phyloP scores from a whole-genome alignment of 2,113 vertebrate species.

The Vanacampus margaritifer region DNA sequence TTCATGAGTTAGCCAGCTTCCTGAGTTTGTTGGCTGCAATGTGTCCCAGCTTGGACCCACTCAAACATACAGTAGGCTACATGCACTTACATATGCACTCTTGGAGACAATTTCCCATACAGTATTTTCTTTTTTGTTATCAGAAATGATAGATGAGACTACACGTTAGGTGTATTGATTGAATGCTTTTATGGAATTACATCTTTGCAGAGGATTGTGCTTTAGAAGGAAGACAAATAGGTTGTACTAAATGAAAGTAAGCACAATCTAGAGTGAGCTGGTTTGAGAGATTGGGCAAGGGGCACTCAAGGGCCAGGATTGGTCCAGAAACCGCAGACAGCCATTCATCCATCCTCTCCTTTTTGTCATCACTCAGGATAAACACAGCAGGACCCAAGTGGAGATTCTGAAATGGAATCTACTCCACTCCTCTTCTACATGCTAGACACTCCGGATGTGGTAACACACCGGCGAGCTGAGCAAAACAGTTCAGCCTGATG shows the following conservation, averaged over 20 bases:
- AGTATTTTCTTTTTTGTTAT: slow-evolving; percentile 42
- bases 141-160: slow-evolving; percentile 75
- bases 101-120: slow-evolving; percentile 34
- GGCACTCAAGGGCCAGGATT: slow-evolving; percentile 48
- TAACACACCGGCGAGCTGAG: slow-evolving; percentile 34
- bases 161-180: slow-evolving; percentile 74
- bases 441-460: slow-evolving; percentile 25
- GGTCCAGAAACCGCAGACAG: slow-evolving; percentile 46
- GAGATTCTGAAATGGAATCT: slow-evolving; percentile 56
- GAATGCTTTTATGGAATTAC: slow-evolving; percentile 80
- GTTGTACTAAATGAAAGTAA: slow-evolving; percentile 69
- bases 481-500: slow-evolving; percentile 49
- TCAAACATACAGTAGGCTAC: background rate
- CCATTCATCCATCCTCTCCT: slow-evolving; percentile 51
- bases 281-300: slow-evolving; percentile 51
- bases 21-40: slow-evolving; percentile 30
- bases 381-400: slow-evolving; percentile 38
- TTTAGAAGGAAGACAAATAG: slow-evolving; percentile 74
- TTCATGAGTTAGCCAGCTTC: slow-evolving; percentile 16
- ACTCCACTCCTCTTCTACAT: slow-evolving; percentile 29
- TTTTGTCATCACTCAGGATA: slow-evolving; percentile 44
- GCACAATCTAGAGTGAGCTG: slow-evolving; percentile 59
- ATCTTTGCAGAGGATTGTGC: slow-evolving; percentile 70
- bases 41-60: slow-evolving; percentile 9
- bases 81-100: slow-evolving; percentile 21